Conservation (phyloP, 2,888 invertebrate genomes). For the Synanthedon andrenaeformis region DNA sequence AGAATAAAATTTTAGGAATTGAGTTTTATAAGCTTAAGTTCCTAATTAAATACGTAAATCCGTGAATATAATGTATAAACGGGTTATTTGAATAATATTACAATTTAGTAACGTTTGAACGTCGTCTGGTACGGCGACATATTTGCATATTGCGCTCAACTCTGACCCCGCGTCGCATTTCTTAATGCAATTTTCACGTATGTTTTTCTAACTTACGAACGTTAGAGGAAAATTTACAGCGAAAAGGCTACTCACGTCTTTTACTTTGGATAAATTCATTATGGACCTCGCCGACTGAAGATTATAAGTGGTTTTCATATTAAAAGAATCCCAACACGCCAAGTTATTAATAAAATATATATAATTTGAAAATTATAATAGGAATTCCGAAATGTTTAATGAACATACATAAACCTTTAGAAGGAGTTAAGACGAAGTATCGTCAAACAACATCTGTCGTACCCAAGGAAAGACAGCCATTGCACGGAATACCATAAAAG, state of each 20-base stretch:
- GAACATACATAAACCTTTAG: no score
- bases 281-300: not conserved
- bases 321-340: no score
- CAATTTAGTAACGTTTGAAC: slow-evolving; percentile 35
- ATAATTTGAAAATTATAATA: no score
- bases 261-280: slow-evolving; percentile 9
- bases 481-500: no score
- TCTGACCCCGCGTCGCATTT: slow-evolving; percentile 15
- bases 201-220: slow-evolving; percentile 33
- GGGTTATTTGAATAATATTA: slow-evolving; percentile 45
- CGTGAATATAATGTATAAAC: slow-evolving; percentile 33
- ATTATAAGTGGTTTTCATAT: slow-evolving; percentile 1
- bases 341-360: no score
- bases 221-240: slow-evolving; percentile 24
- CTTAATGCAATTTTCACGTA: slow-evolving; percentile 30
- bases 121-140: slow-evolving; percentile 17
- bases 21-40: slow-evolving; percentile 5
- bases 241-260: slow-evolving; percentile 22
- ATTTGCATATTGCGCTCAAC: slow-evolving; percentile 30
- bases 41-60: slow-evolving; percentile 31
- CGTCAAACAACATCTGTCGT: no score
- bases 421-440: no score
- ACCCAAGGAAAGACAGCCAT: no score
- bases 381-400: no score
- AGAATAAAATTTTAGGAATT: no score